Base-by-base conservation (phyloP, 37 sponge, comb jelly and placozoan species). In the Petrosia ficiformis region DNA sequence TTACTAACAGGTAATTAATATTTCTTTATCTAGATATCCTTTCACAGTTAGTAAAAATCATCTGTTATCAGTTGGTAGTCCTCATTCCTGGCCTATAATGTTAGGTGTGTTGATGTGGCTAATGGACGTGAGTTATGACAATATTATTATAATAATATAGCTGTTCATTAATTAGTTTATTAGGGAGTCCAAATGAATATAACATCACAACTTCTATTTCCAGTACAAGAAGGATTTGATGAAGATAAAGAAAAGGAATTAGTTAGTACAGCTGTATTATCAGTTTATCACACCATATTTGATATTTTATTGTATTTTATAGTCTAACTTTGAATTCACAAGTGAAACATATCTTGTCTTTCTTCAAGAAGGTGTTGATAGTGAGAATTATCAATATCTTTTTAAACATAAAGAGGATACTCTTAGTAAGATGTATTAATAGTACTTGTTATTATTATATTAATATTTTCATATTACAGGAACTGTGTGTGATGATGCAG, bases 21-120 rank as follows among this genome's bases (percentile, higher is more conserved):
- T n/a, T n/a, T n/a, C n/a, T n/a, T n/a, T 31, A 44, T 34, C 34
- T 32, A 82, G 83, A 22, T 89, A 91, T 67, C 92, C 92, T 19
- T 86, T 82, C 72, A 81, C 78, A 59, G 72, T 86, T 6, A 78
- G 85, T 65, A 86, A 86, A 58, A 85, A 84, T 44, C 79, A 80
- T 59, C 43, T 91, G 64, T 72, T 80, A 52, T 77, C 83, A 35
- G 87, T 91, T 2, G 92, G 87, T 60, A 90, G 83, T 30, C 91
- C 91, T 38, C 92, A 91, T 44, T 73, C 92, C 41, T 91, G 87
- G 87, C 92, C 92, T 33, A 81, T 91, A 25, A 68, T 91, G 10
- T 56, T 91, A 10, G 87, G 87, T 74, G 83, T 78, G 1, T 61
- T 91, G 21, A 44, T 52, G 19, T 91, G 87, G 87, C 87, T 91